Evolutionary conservation across 1,140 invertebrate species (phyloP), one percentile per base, ranked within the genome.

Genomic region (Leptinotarsa texana): DNA sequence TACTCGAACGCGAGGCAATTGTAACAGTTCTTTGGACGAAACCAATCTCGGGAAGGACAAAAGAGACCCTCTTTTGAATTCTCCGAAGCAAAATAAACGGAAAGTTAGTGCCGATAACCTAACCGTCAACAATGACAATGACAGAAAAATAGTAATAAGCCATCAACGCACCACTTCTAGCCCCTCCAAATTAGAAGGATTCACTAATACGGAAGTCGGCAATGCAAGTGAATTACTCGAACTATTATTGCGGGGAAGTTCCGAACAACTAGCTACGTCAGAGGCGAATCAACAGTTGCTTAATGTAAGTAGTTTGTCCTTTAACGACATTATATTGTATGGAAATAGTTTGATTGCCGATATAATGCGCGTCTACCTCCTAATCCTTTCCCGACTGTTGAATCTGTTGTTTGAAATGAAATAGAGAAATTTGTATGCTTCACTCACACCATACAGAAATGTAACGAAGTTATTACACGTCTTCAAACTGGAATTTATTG

Each of bases 151-250:
- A 84, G 85, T 79, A 80, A 87, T 83, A 77, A 90, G 86, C 78
- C 93, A 94, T 84, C 92, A 93, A 74, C 84, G 93, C 79, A 93
- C 93, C 2, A 93, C 92, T 3, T 94, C 93, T 3, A 93, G 92
- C 79, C 93, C 93, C 5, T 93, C 91, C 1, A 93, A 94, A 85
- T 86, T 94, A 72, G 91, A 91, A 80, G 89, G 90, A 79, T 79
- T 89, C 78, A 75, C 75, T 75, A 82, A 80, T 73, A 83, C 90
- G 21, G 89, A 91, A 79, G 90, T 91, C 3, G 67, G 61, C 33
- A 57, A 57, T 57, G 91, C 90, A 68, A 90, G 89, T 0, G 92
- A 93, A 80, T 84, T 94, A 27, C 84, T 94, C 42, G 92, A 92
- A 15, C 91, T 93, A 82, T 85, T 94, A 57, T 87, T 94, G 17